Conservation (phyloP, 2,797 vertebrate species). For the Coccyzus lansbergi region DNA sequence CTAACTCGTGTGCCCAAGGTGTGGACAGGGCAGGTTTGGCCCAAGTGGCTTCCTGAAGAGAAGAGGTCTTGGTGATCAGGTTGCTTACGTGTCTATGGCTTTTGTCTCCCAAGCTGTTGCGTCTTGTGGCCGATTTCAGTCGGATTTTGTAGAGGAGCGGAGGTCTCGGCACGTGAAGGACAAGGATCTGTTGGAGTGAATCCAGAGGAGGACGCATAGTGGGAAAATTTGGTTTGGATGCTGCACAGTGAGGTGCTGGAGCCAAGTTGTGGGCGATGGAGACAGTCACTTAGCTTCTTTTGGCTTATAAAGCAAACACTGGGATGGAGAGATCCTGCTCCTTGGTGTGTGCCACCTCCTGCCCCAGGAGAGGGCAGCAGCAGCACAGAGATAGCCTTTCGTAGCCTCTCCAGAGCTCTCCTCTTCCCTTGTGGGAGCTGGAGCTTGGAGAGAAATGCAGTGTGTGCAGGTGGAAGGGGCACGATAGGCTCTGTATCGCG, state of each 20-base stretch:
- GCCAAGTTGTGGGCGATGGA: not conserved
- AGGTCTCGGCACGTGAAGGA: not conserved
- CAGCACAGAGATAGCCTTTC: not conserved
- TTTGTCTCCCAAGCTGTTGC: not conserved
- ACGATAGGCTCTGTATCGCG: not conserved
- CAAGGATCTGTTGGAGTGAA: too few relatives aligned
- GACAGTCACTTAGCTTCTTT: fast-evolving
- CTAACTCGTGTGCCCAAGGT: not conserved
- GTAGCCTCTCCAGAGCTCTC: not conserved
- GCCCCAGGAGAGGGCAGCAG: constrained; percentile 68
- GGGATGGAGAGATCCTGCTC: not conserved
- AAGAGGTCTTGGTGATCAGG: not conserved
- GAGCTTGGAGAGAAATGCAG: not conserved
- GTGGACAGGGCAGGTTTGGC: fast-evolving
- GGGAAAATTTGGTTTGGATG: fast-evolving
- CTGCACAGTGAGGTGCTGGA: too few relatives aligned
- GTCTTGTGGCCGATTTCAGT: not conserved
- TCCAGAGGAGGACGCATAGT: too few relatives aligned
- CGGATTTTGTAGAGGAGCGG: not conserved
- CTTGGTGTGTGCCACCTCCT: not conserved
- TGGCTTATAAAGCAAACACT: not conserved
- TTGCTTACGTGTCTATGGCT: not conserved
- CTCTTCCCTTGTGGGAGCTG: fast-evolving
- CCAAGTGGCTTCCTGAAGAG: not conserved
- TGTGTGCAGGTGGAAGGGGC: not conserved